These are phyloP conservation scores for Gorsachius magnificus DNA, from an alignment of 2,797 vertebrate species.

Conservation along the genomic window DNA sequence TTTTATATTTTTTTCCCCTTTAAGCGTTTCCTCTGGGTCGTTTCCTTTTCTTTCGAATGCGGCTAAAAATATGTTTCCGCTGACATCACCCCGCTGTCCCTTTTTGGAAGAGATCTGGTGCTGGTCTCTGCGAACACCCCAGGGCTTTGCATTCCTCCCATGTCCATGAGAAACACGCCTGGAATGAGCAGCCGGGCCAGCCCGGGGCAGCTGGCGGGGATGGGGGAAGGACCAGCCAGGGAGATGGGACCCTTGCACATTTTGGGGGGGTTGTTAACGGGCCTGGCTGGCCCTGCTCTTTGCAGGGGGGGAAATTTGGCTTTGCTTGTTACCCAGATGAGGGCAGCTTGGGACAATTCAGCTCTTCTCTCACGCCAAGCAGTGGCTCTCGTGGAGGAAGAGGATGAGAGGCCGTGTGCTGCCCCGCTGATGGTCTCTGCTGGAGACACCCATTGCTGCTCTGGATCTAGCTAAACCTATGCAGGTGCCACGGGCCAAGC, in stretches of 20 bases:
- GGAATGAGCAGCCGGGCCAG: conserved; percentile 40
- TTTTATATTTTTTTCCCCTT: not conserved
- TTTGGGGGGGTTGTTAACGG: not conserved
- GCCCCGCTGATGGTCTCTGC: not conserved
- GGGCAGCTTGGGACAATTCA: not conserved
- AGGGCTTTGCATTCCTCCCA: conserved; percentile 49
- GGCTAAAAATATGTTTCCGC: conserved; percentile 66
- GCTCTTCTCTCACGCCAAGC: not conserved
- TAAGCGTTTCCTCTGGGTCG: conserved; percentile 50
- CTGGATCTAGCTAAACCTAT: not conserved
- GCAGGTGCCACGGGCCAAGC: not conserved
- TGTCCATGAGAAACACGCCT: conserved; percentile 10
- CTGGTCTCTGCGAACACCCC: not conserved
- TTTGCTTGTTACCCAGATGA: accelerated
- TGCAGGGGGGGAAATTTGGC: accelerated
- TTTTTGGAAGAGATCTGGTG: not conserved
- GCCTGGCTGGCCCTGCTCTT: not conserved
- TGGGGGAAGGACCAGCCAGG: not conserved
- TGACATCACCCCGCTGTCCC: conserved; percentile 66
- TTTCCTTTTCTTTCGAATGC: conserved; percentile 34
- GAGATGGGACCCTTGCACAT: not conserved
- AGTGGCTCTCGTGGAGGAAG: accelerated
- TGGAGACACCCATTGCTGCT: not conserved
- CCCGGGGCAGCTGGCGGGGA: not conserved
- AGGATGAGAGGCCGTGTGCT: accelerated